These are phyloP conservation scores for Polymixis lichenea DNA, from an alignment of 2,888 invertebrate species.

Conservation along the genomic window DNA sequence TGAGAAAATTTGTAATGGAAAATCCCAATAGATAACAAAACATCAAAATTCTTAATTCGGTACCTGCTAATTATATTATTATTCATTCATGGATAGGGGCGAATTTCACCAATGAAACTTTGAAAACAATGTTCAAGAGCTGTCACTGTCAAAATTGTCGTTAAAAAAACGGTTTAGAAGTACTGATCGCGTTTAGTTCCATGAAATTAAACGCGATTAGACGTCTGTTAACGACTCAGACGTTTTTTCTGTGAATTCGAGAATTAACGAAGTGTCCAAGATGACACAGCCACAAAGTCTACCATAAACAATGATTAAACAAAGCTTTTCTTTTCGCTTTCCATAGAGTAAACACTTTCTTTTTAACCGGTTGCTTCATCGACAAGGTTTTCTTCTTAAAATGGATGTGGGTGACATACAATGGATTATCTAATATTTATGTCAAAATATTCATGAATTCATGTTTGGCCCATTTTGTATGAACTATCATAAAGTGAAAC, in stretches of 20 bases:
- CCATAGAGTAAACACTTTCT: constrained; percentile 63
- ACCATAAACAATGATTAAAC: constrained; percentile 49
- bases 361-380: constrained; percentile 35
- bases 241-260: neutral
- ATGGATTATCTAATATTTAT: constrained; percentile 9
- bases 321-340: constrained; percentile 65
- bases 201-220: neutral
- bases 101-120: neutral
- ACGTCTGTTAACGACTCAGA: neutral
- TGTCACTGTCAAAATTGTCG: no score
- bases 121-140: no score
- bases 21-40: no score
- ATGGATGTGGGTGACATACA: constrained; percentile 31
- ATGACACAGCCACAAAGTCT: neutral
- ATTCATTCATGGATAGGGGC: no score
- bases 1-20: no score
- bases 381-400: constrained; percentile 33
- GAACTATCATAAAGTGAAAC: neutral
- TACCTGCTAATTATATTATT: no score
- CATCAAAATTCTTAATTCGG: no score
- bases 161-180: no score
- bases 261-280: neutral
- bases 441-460: constrained; percentile 15
- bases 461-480: neutral
- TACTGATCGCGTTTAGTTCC: no score